Evolutionary conservation across 2,113 vertebrate genomes (phyloP).

Genomic region (Hemiprocne comata): DNA sequence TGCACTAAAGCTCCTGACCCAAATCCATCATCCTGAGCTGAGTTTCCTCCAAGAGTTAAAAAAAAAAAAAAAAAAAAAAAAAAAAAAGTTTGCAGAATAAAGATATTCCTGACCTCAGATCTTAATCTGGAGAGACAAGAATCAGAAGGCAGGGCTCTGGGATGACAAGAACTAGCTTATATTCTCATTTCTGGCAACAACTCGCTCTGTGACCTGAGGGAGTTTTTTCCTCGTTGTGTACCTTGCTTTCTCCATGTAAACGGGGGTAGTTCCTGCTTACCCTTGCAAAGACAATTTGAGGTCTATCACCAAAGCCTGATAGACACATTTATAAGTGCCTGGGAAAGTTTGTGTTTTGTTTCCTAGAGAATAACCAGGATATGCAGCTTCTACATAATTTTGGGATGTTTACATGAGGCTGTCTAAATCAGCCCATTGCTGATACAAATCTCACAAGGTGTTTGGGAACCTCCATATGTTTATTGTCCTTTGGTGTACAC

Average conservation of each 20-base stretch:
- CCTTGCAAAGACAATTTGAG: background rate
- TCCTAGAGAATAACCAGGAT: conserved; percentile 15
- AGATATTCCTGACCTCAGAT: background rate
- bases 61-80: background rate
- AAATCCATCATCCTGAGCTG: background rate
- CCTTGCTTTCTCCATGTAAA: background rate
- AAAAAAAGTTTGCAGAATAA: background rate
- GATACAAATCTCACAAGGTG: background rate
- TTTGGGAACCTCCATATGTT: background rate
- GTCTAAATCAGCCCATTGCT: background rate
- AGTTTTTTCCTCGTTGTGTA: accelerated
- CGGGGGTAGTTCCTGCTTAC: background rate
- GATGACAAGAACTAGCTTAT: background rate
- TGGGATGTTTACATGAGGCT: background rate
- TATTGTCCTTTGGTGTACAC: background rate
- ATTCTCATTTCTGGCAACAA: background rate
- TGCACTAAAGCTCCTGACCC: background rate
- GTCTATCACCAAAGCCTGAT: background rate
- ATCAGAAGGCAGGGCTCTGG: background rate
- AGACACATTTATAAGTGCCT: background rate
- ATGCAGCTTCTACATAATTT: background rate
- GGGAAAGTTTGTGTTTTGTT: background rate
- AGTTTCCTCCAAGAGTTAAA: background rate
- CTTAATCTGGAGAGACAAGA: background rate
- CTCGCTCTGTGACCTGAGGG: background rate